Base-by-base conservation (phyloP, 30 jellyfish, hydroid and myxozoan genomes). In the Haliclystus octoradiatus region DNA sequence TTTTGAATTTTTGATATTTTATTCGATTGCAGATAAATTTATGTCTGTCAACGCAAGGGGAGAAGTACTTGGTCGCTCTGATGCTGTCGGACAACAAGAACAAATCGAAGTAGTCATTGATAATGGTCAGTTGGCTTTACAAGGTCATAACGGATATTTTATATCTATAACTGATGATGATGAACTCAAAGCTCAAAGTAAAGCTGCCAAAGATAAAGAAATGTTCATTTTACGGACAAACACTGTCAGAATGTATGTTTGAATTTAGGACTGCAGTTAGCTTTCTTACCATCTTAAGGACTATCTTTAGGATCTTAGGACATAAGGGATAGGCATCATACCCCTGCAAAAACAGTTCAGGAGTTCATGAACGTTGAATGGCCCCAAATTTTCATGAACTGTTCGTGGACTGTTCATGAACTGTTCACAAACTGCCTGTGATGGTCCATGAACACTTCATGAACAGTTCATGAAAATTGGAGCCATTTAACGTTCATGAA, bases 61-160 rank as follows among this genome's bases (percentile, higher is more conserved):
- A 2, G 95, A 90, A 66, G 83, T 90, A 0, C 73, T 68, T 35
- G 94, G 94, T 2, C 83, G 99, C 15, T 53, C 95, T 15, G 99
- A 90, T 62, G 99, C 99, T 2, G 84, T 82, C 25, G 95, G 99
- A 1, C 95, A 88, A 23, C 99, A 82, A 74, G 99, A 90, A 69
- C 95, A 76, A 53, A 23, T 90, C 49, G 99, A 90, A 26, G 78
- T 90, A 29, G 99, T 82, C 2, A 73, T 90, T 15, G 92, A 90
- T 33, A 83, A 90, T 68, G 88, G 60, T 34, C 77, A 90, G 57
- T 51, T 82, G 22, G 99, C 99, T 7, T 65, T 90, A 4, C 99
- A 90, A 69, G 99, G 95, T 23, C 95, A 81, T 83, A 90, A 81
- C 69, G 95, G 94, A 15, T 90, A 83, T 50, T 90, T 90, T 49